Conservation (phyloP, 2,797 vertebrate genomes). For the Orientallactaga sibirica region DNA sequence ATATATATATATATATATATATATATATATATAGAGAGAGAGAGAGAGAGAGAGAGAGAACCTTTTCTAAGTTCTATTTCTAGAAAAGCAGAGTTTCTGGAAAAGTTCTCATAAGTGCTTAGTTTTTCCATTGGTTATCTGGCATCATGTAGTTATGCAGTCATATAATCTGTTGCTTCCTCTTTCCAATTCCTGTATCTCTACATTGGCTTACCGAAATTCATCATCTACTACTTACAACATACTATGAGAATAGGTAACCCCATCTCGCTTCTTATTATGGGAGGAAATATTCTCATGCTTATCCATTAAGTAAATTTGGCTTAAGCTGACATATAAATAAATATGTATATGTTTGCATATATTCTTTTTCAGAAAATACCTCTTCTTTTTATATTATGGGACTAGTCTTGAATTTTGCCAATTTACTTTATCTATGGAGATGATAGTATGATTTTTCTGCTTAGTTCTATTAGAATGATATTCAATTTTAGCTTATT, state of each 20-base stretch:
- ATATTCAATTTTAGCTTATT: not conserved
- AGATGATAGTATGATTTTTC: not conserved
- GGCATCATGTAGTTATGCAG: not conserved
- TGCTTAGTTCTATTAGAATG: conserved; percentile 35
- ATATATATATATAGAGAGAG: too few species aligned
- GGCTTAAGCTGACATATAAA: too few species aligned
- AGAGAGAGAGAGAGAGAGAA: too few species aligned
- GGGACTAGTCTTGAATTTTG: not conserved
- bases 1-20: too few species aligned
- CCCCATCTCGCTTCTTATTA: not conserved
- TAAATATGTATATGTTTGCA: too few species aligned
- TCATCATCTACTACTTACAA: not conserved
- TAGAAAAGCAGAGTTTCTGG: not conserved
- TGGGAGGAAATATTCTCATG: conserved; percentile 13
- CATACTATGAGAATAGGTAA: not conserved
- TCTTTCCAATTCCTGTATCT: not conserved
- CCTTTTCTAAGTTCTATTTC: not conserved
- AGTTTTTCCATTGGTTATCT: not conserved
- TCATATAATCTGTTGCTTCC: not conserved
- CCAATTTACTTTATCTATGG: not conserved
- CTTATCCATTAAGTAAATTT: not conserved
- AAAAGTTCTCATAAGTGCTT: not conserved
- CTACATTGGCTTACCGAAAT: conserved; percentile 38
- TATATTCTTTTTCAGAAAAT: not conserved
- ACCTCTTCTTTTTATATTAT: not conserved